A percentile compares a stretch with the other conserved stretches of the same genome.
These are phyloP conservation scores for Saturnia pavonia DNA, from an alignment of 2,888 invertebrate species.

Conservation along the genomic window DNA sequence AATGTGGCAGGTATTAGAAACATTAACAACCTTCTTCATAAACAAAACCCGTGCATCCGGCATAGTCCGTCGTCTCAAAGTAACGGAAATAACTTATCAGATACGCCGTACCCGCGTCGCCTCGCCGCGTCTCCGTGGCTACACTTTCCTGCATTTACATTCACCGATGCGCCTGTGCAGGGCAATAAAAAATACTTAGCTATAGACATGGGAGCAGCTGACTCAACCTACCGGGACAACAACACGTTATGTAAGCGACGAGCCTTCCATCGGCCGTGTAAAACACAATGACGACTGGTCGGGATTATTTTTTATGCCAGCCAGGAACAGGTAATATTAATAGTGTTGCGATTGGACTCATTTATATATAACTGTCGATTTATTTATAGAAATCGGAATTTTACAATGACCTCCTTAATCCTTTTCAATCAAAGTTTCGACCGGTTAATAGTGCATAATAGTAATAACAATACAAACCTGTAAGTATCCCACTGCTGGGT, in stretches of 20 bases:
- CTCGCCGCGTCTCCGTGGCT: slow-evolving; percentile 30
- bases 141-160: slow-evolving; percentile 42
- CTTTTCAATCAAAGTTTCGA: too few species aligned
- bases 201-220: slow-evolving; percentile 39
- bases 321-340: slow-evolving; percentile 67
- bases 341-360: slow-evolving; percentile 45
- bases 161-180: slow-evolving; percentile 33
- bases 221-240: slow-evolving; percentile 47
- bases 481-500: neutral
- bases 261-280: slow-evolving; percentile 63
- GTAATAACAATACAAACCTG: neutral
- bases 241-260: slow-evolving; percentile 59
- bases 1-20: slow-evolving; percentile 11
- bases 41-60: slow-evolving; percentile 44
- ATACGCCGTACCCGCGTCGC: slow-evolving; percentile 50
- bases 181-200: slow-evolving; percentile 41
- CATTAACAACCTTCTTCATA: slow-evolving; percentile 19
- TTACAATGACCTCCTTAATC: neutral
- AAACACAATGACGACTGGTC: slow-evolving; percentile 65
- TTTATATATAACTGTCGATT: slow-evolving; percentile 4
- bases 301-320: slow-evolving; percentile 72
- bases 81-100: slow-evolving; percentile 77
- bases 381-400: too few species aligned
- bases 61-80: slow-evolving; percentile 46
- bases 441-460: neutral